Percentiles rank a stretch among this genome's conserved stretches.
These are phyloP conservation scores for Timema cristinae DNA, from an alignment of 2,888 invertebrate species.

Conservation along the genomic window DNA sequence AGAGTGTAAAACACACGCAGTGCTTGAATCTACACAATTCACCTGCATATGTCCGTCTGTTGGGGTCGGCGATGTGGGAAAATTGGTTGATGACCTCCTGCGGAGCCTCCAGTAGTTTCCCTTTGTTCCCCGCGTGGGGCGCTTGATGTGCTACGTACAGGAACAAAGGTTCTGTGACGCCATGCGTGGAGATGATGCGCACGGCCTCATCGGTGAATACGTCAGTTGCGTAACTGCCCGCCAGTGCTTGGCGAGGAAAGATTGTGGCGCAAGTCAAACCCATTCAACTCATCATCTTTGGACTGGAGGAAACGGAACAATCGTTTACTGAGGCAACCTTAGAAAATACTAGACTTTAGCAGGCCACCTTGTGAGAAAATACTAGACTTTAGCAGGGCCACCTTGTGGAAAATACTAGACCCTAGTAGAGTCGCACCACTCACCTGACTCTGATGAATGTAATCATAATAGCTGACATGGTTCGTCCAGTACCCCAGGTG, in stretches of 20 bases:
- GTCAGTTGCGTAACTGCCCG: conserved; percentile 48
- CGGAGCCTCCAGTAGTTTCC: conserved; percentile 63
- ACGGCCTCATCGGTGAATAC: conserved; percentile 48
- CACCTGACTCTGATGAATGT: conserved; percentile 39
- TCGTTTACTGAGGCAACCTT: no score
- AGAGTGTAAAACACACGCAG: no score
- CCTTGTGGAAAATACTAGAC: no score
- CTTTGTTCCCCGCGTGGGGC: conserved; percentile 70
- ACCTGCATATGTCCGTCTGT: conserved; percentile 72
- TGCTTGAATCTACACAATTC: no score
- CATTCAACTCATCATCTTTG: conserved; percentile 27
- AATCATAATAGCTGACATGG: conserved; percentile 48
- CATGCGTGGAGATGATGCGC: conserved; percentile 43
- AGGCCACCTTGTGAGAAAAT: no score
- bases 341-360: no score
- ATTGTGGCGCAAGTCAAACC: conserved; percentile 47
- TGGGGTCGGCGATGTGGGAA: conserved; percentile 61
- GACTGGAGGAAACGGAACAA: no score
- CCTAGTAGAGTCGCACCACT: neutral
- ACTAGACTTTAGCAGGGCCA: no score
- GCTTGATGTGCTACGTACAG: conserved; percentile 76
- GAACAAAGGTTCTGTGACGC: conserved; percentile 59
- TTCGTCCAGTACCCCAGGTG: conserved; percentile 50
- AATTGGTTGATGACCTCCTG: conserved; percentile 63
- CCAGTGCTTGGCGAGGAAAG: conserved; percentile 41